Evolutionary conservation across 2,888 invertebrate species (phyloP).

Genomic region (Pristionchus exspectatus): DNA sequence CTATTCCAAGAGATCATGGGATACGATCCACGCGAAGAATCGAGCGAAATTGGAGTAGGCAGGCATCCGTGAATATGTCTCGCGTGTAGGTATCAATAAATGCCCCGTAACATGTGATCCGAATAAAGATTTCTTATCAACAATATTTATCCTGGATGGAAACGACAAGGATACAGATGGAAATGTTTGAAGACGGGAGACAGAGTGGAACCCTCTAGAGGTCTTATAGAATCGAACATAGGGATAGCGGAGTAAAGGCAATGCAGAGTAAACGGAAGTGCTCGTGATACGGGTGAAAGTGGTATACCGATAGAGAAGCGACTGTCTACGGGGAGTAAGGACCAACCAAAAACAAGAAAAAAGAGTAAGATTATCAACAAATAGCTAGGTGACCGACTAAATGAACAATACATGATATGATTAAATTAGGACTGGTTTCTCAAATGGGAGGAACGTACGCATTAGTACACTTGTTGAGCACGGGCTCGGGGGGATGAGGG

Average conservation of each 20-base stretch:
- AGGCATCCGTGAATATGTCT: not conserved
- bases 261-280: conserved; percentile 2
- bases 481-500: conserved; percentile 54
- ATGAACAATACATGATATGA: not conserved
- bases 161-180: not conserved
- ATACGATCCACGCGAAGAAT: conserved; percentile 34
- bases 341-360: conserved; percentile 22
- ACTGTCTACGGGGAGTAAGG: not conserved
- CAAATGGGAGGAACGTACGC: conserved; percentile 70
- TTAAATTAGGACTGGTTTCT: conserved; percentile 56
- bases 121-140: conserved; percentile 10
- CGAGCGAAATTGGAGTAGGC: conserved; percentile 24
- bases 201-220: not conserved
- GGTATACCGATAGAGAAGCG: conserved; percentile 39
- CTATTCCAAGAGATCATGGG: conserved; percentile 51
- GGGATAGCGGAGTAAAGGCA: conserved; percentile 32
- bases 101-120: conserved; percentile 3
- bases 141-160: conserved; percentile 29
- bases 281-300: conserved; percentile 39
- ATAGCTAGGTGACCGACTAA: conserved; percentile 30
- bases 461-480: conserved; percentile 54
- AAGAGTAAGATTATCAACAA: conserved; percentile 37
- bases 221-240: not conserved
- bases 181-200: conserved; percentile 9
- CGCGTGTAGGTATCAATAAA: not conserved